Base-by-base conservation (phyloP, 2,797 vertebrate species). In the Paguma larvata region DNA sequence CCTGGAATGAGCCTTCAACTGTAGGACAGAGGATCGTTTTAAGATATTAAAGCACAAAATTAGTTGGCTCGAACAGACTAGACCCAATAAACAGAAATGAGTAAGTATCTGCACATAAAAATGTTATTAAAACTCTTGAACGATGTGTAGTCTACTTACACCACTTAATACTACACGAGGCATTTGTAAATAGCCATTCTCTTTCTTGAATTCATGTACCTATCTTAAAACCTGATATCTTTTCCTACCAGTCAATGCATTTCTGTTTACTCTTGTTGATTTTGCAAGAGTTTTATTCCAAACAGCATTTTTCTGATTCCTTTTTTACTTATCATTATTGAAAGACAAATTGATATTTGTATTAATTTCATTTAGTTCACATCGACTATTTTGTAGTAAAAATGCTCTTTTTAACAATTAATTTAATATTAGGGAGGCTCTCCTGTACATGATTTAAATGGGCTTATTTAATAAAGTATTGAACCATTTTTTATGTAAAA, bases 301-400 rank as follows among this genome's bases (percentile, higher is more conserved):
- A 38, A 70, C 34, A 92, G 23, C 30, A 86, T 91, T 56, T 86
- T 34, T 89, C 53, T 89, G 23, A 48, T 32, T 75, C 67, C 13
- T 73, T 19, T 89, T 86, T 19, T 83, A 70, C 25, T 89, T 89
- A 85, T 70, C n/a, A 77, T 83, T 78, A 84, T 72, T 73, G 38
- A 9, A 94, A 89, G 13, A 27, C 56, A 67, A 5, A 80, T 41
- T 77, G 78, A 78, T 23, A 72, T 68, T 75, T 84, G 82, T 73
- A 48, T 78, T 89, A 84, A 96, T 80, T 84, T 93, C 21, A 75
- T 78, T 75, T 94, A 15, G 84, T 89, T 87, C 41, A 85, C 56
- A 34, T 1, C 1, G 18, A 44, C 44, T 70, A 79, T 83, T 95
- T 92, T 75, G 12, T 15, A 12, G 19, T 80, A 78, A 34, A 2